phyloP scores from a whole-genome alignment of 2,888 invertebrate species.

The Stenodema calcarata region DNA sequence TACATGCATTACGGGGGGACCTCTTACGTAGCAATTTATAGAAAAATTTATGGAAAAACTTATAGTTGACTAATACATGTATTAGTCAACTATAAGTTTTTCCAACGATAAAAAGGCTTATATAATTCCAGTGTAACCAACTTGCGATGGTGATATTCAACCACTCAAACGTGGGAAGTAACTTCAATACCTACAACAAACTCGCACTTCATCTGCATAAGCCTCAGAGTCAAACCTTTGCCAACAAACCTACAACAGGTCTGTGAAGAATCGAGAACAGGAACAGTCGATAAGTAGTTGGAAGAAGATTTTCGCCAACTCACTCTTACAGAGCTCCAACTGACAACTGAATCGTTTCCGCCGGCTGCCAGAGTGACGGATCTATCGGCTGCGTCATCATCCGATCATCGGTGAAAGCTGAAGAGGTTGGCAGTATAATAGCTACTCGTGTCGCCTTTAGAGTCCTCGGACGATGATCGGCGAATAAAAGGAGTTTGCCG shows the following conservation, averaged over 20 bases:
- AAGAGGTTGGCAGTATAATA: background rate
- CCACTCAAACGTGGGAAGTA: too few relatives aligned
- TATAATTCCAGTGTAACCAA: too few relatives aligned
- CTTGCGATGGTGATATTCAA: too few relatives aligned
- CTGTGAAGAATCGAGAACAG: background rate
- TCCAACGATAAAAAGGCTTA: too few relatives aligned
- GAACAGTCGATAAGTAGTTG: background rate
- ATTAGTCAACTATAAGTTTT: too few relatives aligned
- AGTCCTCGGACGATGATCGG: background rate
- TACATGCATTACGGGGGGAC: too few relatives aligned
- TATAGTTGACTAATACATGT: too few relatives aligned
- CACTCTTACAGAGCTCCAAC: background rate
- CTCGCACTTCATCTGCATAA: too few relatives aligned
- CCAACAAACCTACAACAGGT: background rate
- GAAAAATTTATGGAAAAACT: too few relatives aligned
- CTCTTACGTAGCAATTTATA: too few relatives aligned
- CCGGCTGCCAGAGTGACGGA: background rate
- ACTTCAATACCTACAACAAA: too few relatives aligned
- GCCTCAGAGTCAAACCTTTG: background rate
- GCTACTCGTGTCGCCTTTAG: background rate
- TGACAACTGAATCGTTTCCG: background rate
- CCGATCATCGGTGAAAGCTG: background rate
- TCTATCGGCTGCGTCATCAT: background rate
- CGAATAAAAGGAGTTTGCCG: background rate
- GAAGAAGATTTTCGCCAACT: background rate